Evolutionary conservation across 2,888 invertebrate genomes (phyloP).

Genomic region (Leucophora obtusa): DNA sequence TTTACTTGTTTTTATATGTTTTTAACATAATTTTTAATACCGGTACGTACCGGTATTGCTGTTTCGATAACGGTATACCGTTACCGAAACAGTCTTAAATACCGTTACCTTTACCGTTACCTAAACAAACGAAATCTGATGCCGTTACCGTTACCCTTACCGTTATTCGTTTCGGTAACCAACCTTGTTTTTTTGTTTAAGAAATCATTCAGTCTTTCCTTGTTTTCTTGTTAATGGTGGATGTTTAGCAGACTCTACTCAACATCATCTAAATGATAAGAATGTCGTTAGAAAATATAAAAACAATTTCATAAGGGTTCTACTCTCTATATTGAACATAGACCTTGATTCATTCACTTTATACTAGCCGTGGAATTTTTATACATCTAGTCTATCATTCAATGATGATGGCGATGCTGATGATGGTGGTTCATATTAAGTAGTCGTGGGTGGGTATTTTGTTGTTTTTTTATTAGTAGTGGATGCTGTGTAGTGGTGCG

Average conservation of each 20-base stretch:
- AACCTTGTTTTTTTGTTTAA: no score
- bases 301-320: slow-evolving; percentile 47
- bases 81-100: no score
- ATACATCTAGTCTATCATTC: slow-evolving; percentile 28
- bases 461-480: slow-evolving; percentile 15
- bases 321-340: not conserved
- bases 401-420: slow-evolving; percentile 33
- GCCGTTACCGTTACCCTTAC: no score
- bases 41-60: no score
- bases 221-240: slow-evolving; percentile 41
- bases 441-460: slow-evolving; percentile 23
- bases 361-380: slow-evolving; percentile 52
- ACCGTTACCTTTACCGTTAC: no score
- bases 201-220: slow-evolving; percentile 11
- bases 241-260: slow-evolving; percentile 40
- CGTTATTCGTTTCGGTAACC: no score
- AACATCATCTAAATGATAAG: slow-evolving; percentile 50
- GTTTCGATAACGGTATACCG: no score
- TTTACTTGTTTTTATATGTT: no score
- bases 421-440: slow-evolving; percentile 51
- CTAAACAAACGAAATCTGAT: no score
- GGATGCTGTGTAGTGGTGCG: not conserved
- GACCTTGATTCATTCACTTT: slow-evolving; percentile 14
- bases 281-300: slow-evolving; percentile 28
- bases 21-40: no score